Percentiles rank a stretch among this genome's conserved stretches.
phyloP scores from a whole-genome alignment of 1,140 invertebrate species.

The Nephotettix cincticeps region DNA sequence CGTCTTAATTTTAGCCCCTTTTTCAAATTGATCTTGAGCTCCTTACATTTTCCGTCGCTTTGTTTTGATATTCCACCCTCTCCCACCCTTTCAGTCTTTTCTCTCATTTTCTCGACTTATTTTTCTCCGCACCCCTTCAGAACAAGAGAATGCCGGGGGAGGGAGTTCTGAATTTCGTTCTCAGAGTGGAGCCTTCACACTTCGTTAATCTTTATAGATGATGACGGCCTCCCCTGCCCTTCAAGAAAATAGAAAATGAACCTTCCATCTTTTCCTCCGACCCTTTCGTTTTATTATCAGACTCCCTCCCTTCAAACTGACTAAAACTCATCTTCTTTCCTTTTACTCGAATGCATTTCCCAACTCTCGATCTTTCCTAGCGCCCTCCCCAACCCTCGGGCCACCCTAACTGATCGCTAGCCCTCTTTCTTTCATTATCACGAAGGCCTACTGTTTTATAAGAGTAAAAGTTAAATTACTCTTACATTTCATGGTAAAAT shows the following conservation, averaged over 20 bases:
- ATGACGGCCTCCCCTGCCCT: background rate
- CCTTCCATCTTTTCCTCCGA: slow-evolving; percentile 19
- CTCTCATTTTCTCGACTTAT: slow-evolving; percentile 19
- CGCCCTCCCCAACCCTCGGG: background rate
- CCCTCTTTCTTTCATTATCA: slow-evolving; percentile 25
- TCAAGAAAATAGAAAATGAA: slow-evolving; percentile 27
- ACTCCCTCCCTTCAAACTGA: background rate
- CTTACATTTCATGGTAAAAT: too few relatives aligned
- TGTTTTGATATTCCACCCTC: slow-evolving; percentile 27
- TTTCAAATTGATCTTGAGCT: slow-evolving; percentile 21
- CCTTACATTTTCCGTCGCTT: slow-evolving; percentile 25
- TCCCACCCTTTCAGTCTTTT: slow-evolving; percentile 13
- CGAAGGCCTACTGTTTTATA: background rate
- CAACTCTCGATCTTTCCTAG: background rate
- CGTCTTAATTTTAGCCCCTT: slow-evolving; percentile 14
- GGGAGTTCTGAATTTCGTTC: slow-evolving; percentile 18
- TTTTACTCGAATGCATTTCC: slow-evolving; percentile 29
- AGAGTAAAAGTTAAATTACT: background rate
- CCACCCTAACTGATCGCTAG: background rate
- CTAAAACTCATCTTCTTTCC: slow-evolving; percentile 29
- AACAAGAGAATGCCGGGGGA: slow-evolving; percentile 19
- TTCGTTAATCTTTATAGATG: slow-evolving; percentile 27
- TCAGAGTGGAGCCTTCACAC: slow-evolving; percentile 18
- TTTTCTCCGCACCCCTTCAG: slow-evolving; percentile 14
- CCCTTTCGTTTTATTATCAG: slow-evolving; percentile 21